Percentiles rank a stretch among this genome's conserved stretches.
Conservation (phyloP, 1,140 invertebrate species). For the Limonius californicus region DNA sequence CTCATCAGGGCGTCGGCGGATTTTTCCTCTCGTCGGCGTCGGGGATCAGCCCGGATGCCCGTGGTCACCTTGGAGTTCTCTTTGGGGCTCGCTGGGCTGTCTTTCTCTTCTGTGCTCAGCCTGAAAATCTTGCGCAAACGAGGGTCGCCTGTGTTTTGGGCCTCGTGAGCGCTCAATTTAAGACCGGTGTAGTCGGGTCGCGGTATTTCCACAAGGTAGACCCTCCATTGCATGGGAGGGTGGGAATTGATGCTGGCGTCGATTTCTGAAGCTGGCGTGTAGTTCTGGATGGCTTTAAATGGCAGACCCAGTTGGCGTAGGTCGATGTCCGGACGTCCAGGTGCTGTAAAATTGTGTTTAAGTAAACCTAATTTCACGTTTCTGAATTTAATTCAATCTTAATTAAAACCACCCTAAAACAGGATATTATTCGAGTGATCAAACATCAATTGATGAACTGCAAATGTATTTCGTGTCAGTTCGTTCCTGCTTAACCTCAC, state of each 20-base stretch:
- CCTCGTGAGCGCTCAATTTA: conserved; percentile 64
- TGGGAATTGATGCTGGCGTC: conserved; percentile 76
- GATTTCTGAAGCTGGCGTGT: conserved; percentile 78
- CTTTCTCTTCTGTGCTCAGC: conserved; percentile 54
- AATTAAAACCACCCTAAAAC: no score
- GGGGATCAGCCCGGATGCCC: conserved; percentile 35
- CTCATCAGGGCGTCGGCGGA: conserved; percentile 21
- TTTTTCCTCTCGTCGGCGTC: conserved; percentile 36
- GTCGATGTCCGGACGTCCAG: conserved; percentile 63
- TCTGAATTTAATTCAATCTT: no score
- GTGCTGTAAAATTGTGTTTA: no score
- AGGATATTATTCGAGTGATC: no score
- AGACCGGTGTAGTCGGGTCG: conserved; percentile 70
- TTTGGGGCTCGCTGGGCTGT: conserved; percentile 51
- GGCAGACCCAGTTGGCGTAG: conserved; percentile 65
- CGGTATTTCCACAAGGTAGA: conserved; percentile 62
- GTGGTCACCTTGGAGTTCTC: conserved; percentile 42
- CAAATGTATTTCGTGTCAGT: no score
- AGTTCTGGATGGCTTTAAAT: conserved; percentile 70
- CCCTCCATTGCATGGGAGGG: conserved; percentile 66
- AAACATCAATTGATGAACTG: no score
- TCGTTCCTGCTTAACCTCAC: no score
- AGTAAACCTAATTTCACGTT: no score
- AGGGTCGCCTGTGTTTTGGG: conserved; percentile 64
- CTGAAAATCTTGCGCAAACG: conserved; percentile 70